Evolutionary conservation across 2,113 vertebrate genomes (phyloP), one percentile per base, ranked within the genome.

Genomic region (Galeopterus variegatus): DNA sequence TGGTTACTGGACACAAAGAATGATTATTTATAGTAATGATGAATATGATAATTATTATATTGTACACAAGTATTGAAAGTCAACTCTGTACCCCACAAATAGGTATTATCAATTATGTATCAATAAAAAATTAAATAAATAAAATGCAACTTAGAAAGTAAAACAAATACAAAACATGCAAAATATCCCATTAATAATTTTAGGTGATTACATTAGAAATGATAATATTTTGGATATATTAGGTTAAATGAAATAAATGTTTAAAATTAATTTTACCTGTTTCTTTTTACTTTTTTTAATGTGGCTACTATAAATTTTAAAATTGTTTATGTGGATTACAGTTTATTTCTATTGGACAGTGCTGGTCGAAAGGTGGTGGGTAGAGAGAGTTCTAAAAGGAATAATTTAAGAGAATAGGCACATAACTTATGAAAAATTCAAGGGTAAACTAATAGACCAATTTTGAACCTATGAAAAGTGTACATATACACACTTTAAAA

Each of bases 211-310:
- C 33, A 72, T 8, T 77, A 91, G 54, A 93, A 91, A 91, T 88
- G 19, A 79, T 65, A 70, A 45, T 64, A 80, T 18, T 65, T 86
- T 52, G 8, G 11, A 23, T 80, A 73, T 70, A 45, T 45, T 83
- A 58, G 19, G 5, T 23, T 94, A 21, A 80, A 65, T 31, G 6
- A 76, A 96, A 85, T 60, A 76, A 45, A 31, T 18, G 24, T 36
- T 89, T 62, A 4, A 88, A 79, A 86, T 64, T 28, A 76, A 69
- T 91, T 45, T 70, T 76, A 62, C 6, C 13, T 81, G 1, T 50
- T 84, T 94, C 4, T 50, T 77, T 79, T 85, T 52, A 73, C 12
- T 81, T 82, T 60, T 36, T 73, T 92, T 85, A 82, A 70, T 58
- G 12, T 62, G 12, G 21, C 10, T 70, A 60, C 2, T 48, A 26